Base-by-base conservation (phyloP, 2,797 vertebrate species). In the Nyctibius grandis region DNA sequence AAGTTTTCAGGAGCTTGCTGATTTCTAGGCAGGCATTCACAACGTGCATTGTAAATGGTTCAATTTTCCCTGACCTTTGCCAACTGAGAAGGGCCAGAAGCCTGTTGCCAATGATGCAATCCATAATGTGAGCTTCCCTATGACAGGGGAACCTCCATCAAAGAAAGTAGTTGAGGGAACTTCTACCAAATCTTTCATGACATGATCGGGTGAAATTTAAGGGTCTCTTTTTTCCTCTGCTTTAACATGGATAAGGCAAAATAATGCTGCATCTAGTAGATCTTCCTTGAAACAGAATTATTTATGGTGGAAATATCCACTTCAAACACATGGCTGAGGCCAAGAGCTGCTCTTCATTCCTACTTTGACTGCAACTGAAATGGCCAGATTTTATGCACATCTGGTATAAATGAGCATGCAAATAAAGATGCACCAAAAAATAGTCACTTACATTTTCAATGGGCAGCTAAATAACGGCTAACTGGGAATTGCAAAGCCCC, bases 1-100 rank as follows among this genome's bases (percentile, higher is more conserved):
- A 95, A 95, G 51, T 89, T 95, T 89, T 87, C 80, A 84, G 85
- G 83, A 87, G 63, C 77, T 93, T 95, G 88, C 86, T 94, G 91
- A 67, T 85, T 93, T 92, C 72, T 29, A 93, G 78, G 90, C 81
- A 83, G 68, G 53, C 28, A 26, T 85, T 92, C 68, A 2, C 72
- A 72, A 82, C 9, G 64, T 83, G 42, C 53, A 47, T 9, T 74
- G 40, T 54, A 87, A 93, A 51, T 12, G 64, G 60, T 40, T 83
- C 31, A 11, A 47, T 91, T 87, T 89, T 61, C 42, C 69, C 60
- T 75, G 93, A 75, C 72, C 81, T 75, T 44, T 29, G n/a, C 56
- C 81, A 59, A 28, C 68, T 48, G 74, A 69, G 88, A 72, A 77
- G 45, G 64, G 42, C 31, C 81, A 92, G 42, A 73, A 93, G 25